Evolutionary conservation across 1,140 invertebrate genomes (phyloP), one percentile per base, ranked within the genome.

Genomic region (Lithobius niger): DNA sequence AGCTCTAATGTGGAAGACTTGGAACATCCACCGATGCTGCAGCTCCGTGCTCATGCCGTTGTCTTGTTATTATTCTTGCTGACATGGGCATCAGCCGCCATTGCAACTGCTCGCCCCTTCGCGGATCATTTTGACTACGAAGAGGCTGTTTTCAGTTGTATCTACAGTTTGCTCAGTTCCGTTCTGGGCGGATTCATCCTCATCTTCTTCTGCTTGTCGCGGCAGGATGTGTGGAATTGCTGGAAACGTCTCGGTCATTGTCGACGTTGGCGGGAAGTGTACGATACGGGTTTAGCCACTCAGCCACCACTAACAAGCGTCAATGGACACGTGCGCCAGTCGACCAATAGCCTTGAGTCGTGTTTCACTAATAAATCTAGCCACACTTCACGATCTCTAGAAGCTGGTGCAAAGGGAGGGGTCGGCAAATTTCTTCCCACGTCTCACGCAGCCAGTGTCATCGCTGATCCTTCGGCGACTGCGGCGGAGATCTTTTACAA

Each of bases 401-500:
- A 61, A 56, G 45, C 47, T 44, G 54, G 63, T 43, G 56, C 59
- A 51, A 67, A 61, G 58, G 64, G 52, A 50, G 61, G 63, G 50
- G 60, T 62, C 18, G 59, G 62, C 15, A 66, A 70, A 53, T 61
- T 65, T 28, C 65, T 70, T 44, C 65, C 19, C 3, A 4, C 43
- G 22, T 45, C 43, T 68, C 28, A 61, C 65, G 25, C 64, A 65
- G 28, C 64, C 67, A 19, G 62, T 13, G n/a, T n/a, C n/a, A 36
- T 36, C 58, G 22, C 61, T 27, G 64, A 69, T 56, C 58, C 60
- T 31, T 66, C 67, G 10, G 49, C 66, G 51, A 61, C 52, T 42
- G 64, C 65, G 57, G 81, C 83, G 0, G 82, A 89, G 62, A 78
- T 87, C 68, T 95, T 93, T 69, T 93, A 93, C 64, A 92, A 95